Percentiles rank a stretch among this genome's conserved stretches.
Evolutionary conservation across 2,113 vertebrate species (phyloP).

Genomic region (Urocolius indicus): DNA sequence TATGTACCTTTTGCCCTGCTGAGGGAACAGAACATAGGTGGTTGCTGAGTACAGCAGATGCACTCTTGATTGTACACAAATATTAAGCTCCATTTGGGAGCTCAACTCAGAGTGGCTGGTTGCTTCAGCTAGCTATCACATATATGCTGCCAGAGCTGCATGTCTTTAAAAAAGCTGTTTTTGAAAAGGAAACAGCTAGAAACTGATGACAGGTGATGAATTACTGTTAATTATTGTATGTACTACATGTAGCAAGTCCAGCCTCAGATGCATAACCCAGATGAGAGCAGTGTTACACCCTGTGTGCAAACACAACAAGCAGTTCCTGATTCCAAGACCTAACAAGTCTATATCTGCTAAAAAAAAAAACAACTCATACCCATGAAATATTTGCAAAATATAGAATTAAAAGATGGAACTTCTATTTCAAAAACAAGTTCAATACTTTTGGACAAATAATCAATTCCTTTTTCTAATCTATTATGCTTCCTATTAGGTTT

Average conservation of each 20-base stretch:
- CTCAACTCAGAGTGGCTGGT: neutral
- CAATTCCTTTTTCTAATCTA: neutral
- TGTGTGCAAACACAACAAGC: neutral
- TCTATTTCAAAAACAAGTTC: neutral
- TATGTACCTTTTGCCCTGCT: neutral
- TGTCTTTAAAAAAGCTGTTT: neutral
- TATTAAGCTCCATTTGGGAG: neutral
- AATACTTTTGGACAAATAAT: constrained; percentile 3
- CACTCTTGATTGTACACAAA: neutral
- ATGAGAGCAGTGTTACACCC: neutral
- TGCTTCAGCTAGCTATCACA: neutral
- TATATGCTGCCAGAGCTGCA: neutral
- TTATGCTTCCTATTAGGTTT: neutral
- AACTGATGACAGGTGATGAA: neutral
- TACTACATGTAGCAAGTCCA: neutral
- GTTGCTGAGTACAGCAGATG: neutral
- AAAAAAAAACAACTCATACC: neutral
- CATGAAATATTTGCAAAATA: neutral
- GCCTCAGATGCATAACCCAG: neutral
- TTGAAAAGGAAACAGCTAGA: neutral
- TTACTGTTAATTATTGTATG: neutral
- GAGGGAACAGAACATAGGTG: neutral
- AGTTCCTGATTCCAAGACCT: neutral
- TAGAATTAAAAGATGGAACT: neutral
- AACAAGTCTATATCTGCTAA: neutral